Conservation (phyloP, 2,113 vertebrate genomes). For the Noctilio leporinus region DNA sequence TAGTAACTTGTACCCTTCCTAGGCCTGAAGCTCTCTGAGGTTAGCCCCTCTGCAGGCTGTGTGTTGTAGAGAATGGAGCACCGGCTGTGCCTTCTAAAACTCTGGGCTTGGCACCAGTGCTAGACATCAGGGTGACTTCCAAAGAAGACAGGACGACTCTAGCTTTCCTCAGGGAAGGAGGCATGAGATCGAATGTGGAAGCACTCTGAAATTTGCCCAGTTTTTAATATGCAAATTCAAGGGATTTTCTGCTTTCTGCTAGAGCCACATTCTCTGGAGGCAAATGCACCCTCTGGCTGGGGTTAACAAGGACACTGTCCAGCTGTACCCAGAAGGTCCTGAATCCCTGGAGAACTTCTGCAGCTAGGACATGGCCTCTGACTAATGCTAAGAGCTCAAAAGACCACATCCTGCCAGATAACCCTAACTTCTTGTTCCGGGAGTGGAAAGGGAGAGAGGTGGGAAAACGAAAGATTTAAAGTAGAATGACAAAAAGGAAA, state of each 20-base stretch:
- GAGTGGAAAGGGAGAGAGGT: not conserved
- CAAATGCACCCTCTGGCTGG: not conserved
- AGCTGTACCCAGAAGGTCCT: slow-evolving; percentile 14
- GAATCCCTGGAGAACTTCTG: not conserved
- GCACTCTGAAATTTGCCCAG: not conserved
- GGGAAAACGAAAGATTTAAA: not conserved
- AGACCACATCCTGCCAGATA: slow-evolving; percentile 42
- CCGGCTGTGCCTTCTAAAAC: not conserved
- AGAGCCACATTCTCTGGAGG: not conserved
- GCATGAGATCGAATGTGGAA: not conserved
- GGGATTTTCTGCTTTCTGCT: not conserved
- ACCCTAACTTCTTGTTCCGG: not conserved
- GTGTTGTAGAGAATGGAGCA: not conserved
- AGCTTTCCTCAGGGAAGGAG: not conserved
- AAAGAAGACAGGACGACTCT: not conserved
- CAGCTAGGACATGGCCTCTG: slow-evolving; percentile 16
- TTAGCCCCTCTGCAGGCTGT: not conserved
- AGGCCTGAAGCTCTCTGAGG: not conserved
- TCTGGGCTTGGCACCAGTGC: not conserved
- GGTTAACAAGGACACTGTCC: not conserved
- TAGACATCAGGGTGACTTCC: not conserved
- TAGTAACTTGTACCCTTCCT: not conserved
- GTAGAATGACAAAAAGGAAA: slow-evolving; percentile 30
- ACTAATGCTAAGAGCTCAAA: not conserved
- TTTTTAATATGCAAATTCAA: not conserved